A percentile compares a stretch with the other conserved stretches of the same genome.
These are phyloP conservation scores for Nycteola revayana DNA, from an alignment of 2,888 invertebrate genomes.

Conservation along the genomic window DNA sequence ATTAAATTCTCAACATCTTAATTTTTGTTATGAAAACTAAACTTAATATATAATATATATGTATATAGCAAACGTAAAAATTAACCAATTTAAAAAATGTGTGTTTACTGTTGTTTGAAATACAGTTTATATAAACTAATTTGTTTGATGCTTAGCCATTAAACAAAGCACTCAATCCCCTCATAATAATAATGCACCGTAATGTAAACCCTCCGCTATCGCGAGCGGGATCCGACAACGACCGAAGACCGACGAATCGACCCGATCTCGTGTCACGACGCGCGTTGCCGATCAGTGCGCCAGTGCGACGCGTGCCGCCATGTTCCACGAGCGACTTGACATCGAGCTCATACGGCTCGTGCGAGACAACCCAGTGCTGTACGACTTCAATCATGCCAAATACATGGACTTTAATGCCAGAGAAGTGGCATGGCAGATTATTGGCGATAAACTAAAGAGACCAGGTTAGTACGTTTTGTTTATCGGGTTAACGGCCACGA, in stretches of 20 bases:
- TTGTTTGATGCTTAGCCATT: no score
- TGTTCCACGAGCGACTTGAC: constrained; percentile 58
- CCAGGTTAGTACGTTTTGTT: constrained; percentile 50
- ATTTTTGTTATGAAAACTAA: no score
- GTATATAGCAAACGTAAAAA: no score
- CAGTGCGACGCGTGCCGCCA: constrained; percentile 22
- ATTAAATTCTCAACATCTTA: no score
- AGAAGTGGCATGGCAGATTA: constrained; percentile 74
- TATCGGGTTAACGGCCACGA: constrained; percentile 26
- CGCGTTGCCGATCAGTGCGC: constrained; percentile 11
- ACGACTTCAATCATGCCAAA: constrained; percentile 58
- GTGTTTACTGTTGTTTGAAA: no score
- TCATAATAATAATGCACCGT: no score
- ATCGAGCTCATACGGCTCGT: constrained; percentile 58
- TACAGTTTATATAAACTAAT: no score
- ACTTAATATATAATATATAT: no score
- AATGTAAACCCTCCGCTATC: constrained; percentile 5
- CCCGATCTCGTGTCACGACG: constrained; percentile 23
- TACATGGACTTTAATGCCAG: constrained; percentile 72
- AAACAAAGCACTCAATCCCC: no score
- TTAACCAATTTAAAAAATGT: no score
- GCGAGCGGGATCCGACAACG: constrained; percentile 23
- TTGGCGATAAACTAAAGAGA: constrained; percentile 64
- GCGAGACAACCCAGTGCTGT: constrained; percentile 56
- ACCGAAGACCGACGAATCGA: constrained; percentile 29